Base-by-base conservation (phyloP, 2,797 vertebrate genomes). In the Heliangelus exortis region DNA sequence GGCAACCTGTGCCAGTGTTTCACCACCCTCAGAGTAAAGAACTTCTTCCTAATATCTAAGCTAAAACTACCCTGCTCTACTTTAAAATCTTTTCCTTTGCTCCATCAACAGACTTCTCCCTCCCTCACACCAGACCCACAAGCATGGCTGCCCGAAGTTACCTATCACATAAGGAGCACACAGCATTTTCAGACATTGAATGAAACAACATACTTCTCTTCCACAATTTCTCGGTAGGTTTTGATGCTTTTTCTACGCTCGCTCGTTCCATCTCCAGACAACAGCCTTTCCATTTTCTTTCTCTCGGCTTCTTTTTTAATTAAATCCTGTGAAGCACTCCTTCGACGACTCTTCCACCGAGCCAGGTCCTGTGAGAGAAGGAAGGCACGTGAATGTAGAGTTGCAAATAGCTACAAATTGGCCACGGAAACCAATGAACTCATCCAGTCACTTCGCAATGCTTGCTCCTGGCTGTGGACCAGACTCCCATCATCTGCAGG, bases 281-380 rank as follows among this genome's bases (percentile, higher is more conserved):
- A 91, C 74, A 99, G 61, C 74, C 95, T 98, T 97, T 99, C 99
- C 99, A 99, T 99, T 98, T 98, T 98, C 97, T 99, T 99, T 95
- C 99, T 98, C 97, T 99, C 99, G 74, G 99, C 99, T 94, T 99
- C 99, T 97, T 99, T 99, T 97, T 99, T 99, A 91, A 99, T 99
- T 90, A 99, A 97, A 95, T 99, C 99, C 93, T 99, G 99, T 50
- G 99, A 99, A 90, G 99, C 98, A 2, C 99, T 99, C 97, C 99
- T 98, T 97, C 99, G 98, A 5, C 99, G 98, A 77, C 89, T 99
- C 96, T 99, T 99, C 99, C 99, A 99, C 23, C 98, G 98, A 33
- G 99, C 99, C 96, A 99, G 97, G 93, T 99, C 99, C 99, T 99
- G 33, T 0, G 6, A 65, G 48, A 89, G 59, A 93, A 81, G 47